These are phyloP conservation scores for Nettapus auritus DNA, from an alignment of 2,113 vertebrate species.

Conservation along the genomic window DNA sequence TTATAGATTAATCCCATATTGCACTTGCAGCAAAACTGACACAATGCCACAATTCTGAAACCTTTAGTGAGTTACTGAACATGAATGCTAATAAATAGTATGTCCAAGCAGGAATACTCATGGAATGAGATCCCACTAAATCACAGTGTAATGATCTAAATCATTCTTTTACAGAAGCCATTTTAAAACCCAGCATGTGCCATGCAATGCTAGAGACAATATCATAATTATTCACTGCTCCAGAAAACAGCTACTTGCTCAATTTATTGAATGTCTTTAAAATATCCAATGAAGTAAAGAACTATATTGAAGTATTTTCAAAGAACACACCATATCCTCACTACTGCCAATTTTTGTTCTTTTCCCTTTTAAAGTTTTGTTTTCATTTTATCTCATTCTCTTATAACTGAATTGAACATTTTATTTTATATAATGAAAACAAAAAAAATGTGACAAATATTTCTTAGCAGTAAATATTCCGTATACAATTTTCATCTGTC, in stretches of 20 bases:
- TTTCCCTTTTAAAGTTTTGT: not conserved
- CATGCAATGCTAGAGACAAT: not conserved
- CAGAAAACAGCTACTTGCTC: not conserved
- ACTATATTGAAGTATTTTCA: not conserved
- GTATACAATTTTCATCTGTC: not conserved
- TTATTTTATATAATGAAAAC: not conserved
- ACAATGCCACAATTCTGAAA: not conserved
- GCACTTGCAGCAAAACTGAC: not conserved
- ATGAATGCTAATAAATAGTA: not conserved
- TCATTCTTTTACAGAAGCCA: not conserved
- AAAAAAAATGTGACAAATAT: not conserved
- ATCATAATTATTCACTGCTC: not conserved
- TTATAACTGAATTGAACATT: not conserved
- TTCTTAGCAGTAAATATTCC: not conserved
- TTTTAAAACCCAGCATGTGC: not conserved
- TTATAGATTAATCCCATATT: constrained; percentile 4
- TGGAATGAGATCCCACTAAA: not conserved
- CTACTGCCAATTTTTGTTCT: not conserved
- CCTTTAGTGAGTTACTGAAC: not conserved
- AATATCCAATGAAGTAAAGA: not conserved
- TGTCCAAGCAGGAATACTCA: not conserved
- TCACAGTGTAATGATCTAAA: not conserved
- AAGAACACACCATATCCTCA: not conserved
- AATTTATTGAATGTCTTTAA: not conserved
- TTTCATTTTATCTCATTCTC: not conserved